Evolutionary conservation across 2,888 invertebrate genomes (phyloP).

Genomic region (Penaeus monodon): DNA sequence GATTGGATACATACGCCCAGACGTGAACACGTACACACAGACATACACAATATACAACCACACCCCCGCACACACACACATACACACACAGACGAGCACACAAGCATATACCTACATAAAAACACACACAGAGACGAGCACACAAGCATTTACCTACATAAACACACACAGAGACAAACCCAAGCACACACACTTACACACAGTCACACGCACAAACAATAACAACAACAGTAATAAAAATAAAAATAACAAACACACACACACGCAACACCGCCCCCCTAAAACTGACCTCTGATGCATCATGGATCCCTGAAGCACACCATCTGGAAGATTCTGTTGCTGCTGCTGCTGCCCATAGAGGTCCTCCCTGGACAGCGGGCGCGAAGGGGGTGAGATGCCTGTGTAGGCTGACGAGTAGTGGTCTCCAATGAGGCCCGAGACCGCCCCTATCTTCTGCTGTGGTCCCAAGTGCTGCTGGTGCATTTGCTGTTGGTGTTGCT

Average conservation of each 20-base stretch:
- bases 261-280: background rate
- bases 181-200: background rate
- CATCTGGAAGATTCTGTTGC: conserved; percentile 46
- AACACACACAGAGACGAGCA: too few species aligned
- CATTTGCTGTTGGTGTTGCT: conserved; percentile 51
- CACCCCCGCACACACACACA: too few species aligned
- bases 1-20: too few species aligned
- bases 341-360: conserved; percentile 52
- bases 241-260: background rate
- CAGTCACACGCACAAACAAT: background rate
- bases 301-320: conserved; percentile 46
- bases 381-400: conserved; percentile 57
- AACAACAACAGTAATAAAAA: background rate
- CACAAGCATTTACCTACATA: background rate
- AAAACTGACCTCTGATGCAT: conserved; percentile 48
- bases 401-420: conserved; percentile 56
- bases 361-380: conserved; percentile 57
- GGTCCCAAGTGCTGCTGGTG: conserved; percentile 57
- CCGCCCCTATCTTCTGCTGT: conserved; percentile 43
- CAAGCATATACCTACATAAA: too few species aligned
- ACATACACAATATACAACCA: too few species aligned
- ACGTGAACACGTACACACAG: too few species aligned
- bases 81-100: too few species aligned
- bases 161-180: conserved; percentile 6
- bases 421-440: conserved; percentile 49